Percentiles rank a stretch among this genome's conserved stretches.
These are phyloP conservation scores for Ardeotis arabs DNA, from an alignment of 2,113 vertebrate genomes.

Conservation along the genomic window DNA sequence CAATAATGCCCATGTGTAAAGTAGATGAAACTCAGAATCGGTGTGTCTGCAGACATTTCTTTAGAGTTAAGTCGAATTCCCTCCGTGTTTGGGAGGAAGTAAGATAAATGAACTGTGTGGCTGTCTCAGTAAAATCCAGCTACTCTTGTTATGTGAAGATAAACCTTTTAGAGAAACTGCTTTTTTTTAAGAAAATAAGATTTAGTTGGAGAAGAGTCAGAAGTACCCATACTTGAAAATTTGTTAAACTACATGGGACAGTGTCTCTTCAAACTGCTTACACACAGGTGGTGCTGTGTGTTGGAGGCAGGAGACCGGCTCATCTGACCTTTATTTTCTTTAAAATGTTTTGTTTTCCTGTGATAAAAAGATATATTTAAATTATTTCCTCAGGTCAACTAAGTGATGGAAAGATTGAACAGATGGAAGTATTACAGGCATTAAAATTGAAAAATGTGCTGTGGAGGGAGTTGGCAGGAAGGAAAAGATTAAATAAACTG, in stretches of 20 bases:
- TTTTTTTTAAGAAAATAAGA: not conserved
- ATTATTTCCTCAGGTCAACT: not conserved
- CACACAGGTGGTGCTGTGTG: not conserved
- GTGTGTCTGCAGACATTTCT: not conserved
- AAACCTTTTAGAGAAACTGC: not conserved
- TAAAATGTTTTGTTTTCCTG: not conserved
- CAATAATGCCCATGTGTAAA: not conserved
- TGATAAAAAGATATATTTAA: not conserved
- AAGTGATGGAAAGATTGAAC: not conserved
- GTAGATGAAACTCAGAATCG: not conserved
- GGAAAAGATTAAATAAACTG: conserved; percentile 10
- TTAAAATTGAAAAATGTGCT: not conserved
- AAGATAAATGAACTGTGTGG: not conserved
- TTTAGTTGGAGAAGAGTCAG: not conserved
- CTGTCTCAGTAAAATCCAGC: not conserved
- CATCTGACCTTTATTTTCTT: not conserved
- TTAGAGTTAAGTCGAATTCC: not conserved
- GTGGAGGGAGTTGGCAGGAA: not conserved
- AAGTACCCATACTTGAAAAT: not conserved
- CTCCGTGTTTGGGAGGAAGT: not conserved
- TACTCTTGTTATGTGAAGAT: not conserved
- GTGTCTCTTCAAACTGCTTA: not conserved
- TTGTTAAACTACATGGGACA: not conserved
- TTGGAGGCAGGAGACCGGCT: not conserved
- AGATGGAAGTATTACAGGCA: not conserved